Evolutionary conservation across 2,797 vertebrate genomes (phyloP), one percentile per base, ranked within the genome.

Genomic region (Petrocephalus sullivani): DNA sequence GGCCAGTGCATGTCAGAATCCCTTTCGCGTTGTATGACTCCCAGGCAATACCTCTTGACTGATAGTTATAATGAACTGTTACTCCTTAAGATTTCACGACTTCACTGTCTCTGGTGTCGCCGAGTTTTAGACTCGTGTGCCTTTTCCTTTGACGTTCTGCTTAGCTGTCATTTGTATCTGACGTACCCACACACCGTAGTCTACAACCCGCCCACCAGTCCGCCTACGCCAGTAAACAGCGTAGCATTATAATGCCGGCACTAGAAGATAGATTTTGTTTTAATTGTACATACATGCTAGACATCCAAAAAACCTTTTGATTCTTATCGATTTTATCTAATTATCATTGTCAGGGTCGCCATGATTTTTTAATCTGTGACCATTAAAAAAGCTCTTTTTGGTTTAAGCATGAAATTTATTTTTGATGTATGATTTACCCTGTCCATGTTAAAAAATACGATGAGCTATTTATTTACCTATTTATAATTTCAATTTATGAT

Each of bases 1-100:
- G 95, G 95, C 95, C 95, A 95, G 95, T 95, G 96, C 96, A 96
- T 96, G 95, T 95, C 95, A 96, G 93, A 95, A 93, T 90, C 93
- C 90, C 92, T 91, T 93, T 92, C 88, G 91, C 93, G 92, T 88
- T 91, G 90, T 90, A 93, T 91, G 89, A 87, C 91, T 91, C 91
- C 89, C 94, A 87, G 91, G 93, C 92, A 81, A 88, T 87, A 91
- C 83, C 85, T 87, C 46, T 88, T 83, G 51, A 83, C 88, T 89
- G 21, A 87, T 53, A 90, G 56, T 9, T 61, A 56, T 33, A 56
- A n/a, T 64, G 51, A 41, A 4, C 12, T 56, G n/a, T 84, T 51
- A 16, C 53, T 81, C 57, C 46, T 53, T 87, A 9, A 53, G 87
- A 67, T 75, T 88, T 14, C 53, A 56, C 41, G 60, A 53, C 16